Evolutionary conservation across 1,140 invertebrate genomes (phyloP).

Genomic region (Camponotus pennsylvanicus): DNA sequence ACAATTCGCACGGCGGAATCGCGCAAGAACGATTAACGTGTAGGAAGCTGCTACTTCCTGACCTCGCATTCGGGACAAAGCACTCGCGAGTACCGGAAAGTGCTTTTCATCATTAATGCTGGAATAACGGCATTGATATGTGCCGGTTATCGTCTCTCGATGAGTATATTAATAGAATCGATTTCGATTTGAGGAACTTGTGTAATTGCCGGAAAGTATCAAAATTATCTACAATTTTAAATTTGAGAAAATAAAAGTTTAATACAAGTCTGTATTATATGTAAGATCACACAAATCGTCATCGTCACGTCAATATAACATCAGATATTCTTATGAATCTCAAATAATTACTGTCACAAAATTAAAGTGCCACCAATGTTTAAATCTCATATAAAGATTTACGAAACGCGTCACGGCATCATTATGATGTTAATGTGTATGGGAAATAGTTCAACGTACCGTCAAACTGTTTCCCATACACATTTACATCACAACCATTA

Average conservation of each 20-base stretch:
- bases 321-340: too few relatives aligned
- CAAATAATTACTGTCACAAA: too few relatives aligned
- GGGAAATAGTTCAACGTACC: too few relatives aligned
- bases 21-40: constrained; percentile 67
- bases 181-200: background rate
- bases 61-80: constrained; percentile 49
- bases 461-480: too few relatives aligned
- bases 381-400: too few relatives aligned
- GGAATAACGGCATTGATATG: constrained; percentile 34
- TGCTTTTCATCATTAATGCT: constrained; percentile 62
- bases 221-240: constrained; percentile 3
- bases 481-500: too few relatives aligned
- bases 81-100: constrained; percentile 53
- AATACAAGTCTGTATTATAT: background rate
- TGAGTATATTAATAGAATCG: constrained; percentile 17
- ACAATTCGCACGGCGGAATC: constrained; percentile 57
- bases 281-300: too few relatives aligned
- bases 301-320: too few relatives aligned
- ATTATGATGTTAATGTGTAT: too few relatives aligned
- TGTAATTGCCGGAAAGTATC: background rate
- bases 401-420: too few relatives aligned
- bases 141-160: constrained; percentile 23
- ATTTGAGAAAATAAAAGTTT: background rate
- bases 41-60: constrained; percentile 63
- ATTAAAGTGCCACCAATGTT: too few relatives aligned